These are phyloP conservation scores for Apomyelois bistriatella DNA, from an alignment of 2,888 invertebrate genomes.

Conservation along the genomic window DNA sequence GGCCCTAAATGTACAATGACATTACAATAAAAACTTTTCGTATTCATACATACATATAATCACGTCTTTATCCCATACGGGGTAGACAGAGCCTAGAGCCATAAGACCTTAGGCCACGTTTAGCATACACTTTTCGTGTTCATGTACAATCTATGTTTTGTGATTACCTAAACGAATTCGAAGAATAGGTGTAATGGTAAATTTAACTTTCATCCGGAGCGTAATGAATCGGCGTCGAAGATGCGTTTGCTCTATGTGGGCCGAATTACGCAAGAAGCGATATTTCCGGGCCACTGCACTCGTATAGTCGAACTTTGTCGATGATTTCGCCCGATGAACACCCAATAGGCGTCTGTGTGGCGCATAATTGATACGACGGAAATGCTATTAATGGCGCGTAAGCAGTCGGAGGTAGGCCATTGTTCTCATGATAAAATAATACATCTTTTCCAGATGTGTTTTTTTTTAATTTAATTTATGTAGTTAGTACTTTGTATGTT, in stretches of 20 bases:
- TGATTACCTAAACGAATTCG: not conserved
- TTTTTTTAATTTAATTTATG: too few relatives aligned
- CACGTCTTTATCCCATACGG: too few relatives aligned
- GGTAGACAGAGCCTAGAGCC: too few relatives aligned
- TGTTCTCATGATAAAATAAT: not conserved
- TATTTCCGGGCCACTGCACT: slow-evolving; percentile 62
- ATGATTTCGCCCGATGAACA: slow-evolving; percentile 35
- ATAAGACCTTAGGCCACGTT: too few relatives aligned
- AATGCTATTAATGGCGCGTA: not conserved
- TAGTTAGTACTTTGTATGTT: not conserved
- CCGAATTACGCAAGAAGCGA: slow-evolving; percentile 56
- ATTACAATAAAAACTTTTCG: too few relatives aligned
- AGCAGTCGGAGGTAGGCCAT: not conserved
- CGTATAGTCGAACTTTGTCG: slow-evolving; percentile 62
- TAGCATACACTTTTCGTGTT: too few relatives aligned
- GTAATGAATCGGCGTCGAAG: slow-evolving; percentile 50
- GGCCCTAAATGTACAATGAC: too few relatives aligned
- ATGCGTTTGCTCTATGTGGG: slow-evolving; percentile 50
- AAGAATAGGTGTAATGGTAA: slow-evolving; percentile 31
- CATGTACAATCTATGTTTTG: not conserved
- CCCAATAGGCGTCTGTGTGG: slow-evolving; percentile 53
- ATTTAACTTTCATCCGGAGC: slow-evolving; percentile 43
- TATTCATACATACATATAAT: too few relatives aligned
- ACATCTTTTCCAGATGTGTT: too few relatives aligned
- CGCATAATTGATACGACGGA: slow-evolving; percentile 26